Evolutionary conservation across 2,888 invertebrate species (phyloP).

Genomic region (Matsumyia berberina): DNA sequence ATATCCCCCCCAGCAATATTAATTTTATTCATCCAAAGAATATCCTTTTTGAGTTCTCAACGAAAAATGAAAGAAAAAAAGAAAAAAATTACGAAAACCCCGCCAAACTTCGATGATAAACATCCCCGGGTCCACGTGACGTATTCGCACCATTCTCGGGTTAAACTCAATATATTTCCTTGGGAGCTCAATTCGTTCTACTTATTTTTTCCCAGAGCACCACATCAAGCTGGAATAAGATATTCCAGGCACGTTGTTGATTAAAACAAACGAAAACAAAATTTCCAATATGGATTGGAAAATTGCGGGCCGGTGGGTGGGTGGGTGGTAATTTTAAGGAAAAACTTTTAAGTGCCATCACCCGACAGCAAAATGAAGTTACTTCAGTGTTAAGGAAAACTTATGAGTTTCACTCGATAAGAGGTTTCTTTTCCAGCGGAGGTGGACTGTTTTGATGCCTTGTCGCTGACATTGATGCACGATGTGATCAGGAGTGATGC

Average conservation of each 20-base stretch:
- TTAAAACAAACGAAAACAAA: conserved; percentile 64
- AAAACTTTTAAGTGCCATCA: conserved; percentile 11
- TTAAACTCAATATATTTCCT: conserved; percentile 18
- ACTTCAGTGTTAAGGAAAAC: background rate
- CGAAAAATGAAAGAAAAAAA: background rate
- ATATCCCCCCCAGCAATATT: background rate
- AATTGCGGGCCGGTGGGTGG: conserved; percentile 27
- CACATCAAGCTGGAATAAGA: conserved; percentile 5
- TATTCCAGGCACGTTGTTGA: conserved; percentile 66
- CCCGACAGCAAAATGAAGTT: background rate
- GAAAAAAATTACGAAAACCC: conserved; percentile 1
- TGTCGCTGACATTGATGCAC: no score
- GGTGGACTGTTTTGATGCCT: no score
- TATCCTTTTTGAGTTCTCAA: conserved; percentile 12
- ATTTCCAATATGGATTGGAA: conserved; percentile 56
- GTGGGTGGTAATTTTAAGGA: conserved; percentile 12
- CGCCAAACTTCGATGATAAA: conserved; percentile 20
- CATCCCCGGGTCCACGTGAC: conserved; percentile 31
- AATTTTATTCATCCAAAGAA: conserved; percentile 25
- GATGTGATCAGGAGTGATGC: conserved; percentile 8
- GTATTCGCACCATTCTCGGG: conserved; percentile 30
- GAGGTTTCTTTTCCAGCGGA: background rate
- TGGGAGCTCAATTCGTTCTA: conserved; percentile 26
- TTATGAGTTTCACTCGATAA: background rate
- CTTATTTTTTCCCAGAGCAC: conserved; percentile 11